Evolutionary conservation across 2,797 vertebrate genomes (phyloP), one percentile per base, ranked within the genome.

Genomic region (Spinus pinus): DNA sequence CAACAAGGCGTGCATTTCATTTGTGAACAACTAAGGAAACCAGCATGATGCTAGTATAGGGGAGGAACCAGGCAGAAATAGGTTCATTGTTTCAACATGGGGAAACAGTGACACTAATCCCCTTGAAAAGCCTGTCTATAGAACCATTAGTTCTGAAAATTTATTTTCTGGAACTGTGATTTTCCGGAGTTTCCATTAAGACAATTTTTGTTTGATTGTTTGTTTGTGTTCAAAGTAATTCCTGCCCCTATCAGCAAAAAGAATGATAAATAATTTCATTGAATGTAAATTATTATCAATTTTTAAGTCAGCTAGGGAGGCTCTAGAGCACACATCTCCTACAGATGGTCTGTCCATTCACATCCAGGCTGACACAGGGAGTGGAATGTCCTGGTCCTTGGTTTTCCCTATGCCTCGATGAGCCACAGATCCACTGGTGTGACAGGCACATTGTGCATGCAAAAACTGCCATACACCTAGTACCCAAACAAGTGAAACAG

Each of bases 151-250:
- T 62, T 66, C n/a, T 47, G 53, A 60, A 87, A 91, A 67, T 5
- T 31, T 50, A 16, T 85, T 72, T 87, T 75, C 25, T 61, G 30
- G 7, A 87, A 79, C 39, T 22, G 42, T 51, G 30, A 33, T 74
- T 84, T 67, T 50, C 35, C 79, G 82, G 28, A 81, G 30, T 15
- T 89, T 77, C 17, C 47, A 35, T 27, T 37, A 56, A 66, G 22
- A 56, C 0, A 0, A 53, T 24, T 77, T 61, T 53, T 49, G 17
- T 35, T 54, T 62, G 3, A n/a, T 37, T n/a, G 27, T 4, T 60
- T 64, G 14, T 3, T 70, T 58, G 75, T 50, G 4, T 73, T 85
- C 16, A 27, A 54, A 71, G 27, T 33, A 90, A 72, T 35, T 65
- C 27, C 35, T 53, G 17, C 25, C 79, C 8, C 33, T 23, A 80